Conservation (phyloP, 2,888 invertebrate genomes). For the Oeneis ivallda region DNA sequence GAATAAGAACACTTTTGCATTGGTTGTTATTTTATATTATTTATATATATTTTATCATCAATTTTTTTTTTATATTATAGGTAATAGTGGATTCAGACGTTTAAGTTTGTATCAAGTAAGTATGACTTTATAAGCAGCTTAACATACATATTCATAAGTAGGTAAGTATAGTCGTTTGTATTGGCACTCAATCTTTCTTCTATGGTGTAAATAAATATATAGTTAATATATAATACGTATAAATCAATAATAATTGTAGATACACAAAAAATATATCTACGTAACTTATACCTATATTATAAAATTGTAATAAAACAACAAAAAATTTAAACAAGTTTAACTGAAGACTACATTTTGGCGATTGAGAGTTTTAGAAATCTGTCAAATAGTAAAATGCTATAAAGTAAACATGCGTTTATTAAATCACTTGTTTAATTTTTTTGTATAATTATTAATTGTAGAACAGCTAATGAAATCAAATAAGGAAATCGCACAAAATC, state of each 20-base stretch:
- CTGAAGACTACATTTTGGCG: too few relatives aligned
- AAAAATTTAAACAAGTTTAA: slow-evolving; percentile 4
- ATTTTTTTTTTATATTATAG: background rate
- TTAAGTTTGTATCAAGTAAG: background rate
- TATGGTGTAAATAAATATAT: slow-evolving; percentile 9
- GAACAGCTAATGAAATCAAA: slow-evolving; percentile 9
- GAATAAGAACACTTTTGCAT: background rate
- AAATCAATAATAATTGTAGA: slow-evolving; percentile 9
- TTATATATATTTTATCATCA: too few relatives aligned
- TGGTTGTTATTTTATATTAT: background rate
- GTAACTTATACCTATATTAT: background rate
- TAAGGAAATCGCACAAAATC: slow-evolving; percentile 38
- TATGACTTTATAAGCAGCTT: slow-evolving; percentile 2
- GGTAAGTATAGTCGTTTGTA: slow-evolving; percentile 3
- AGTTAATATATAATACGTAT: slow-evolving; percentile 1
- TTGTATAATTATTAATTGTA: too few relatives aligned
- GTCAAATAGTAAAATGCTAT: too few relatives aligned
- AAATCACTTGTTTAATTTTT: background rate
- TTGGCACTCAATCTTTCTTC: slow-evolving; percentile 29
- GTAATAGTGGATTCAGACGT: background rate
- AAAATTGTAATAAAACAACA: background rate
- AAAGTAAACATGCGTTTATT: background rate
- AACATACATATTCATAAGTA: slow-evolving; percentile 6
- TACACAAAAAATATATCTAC: background rate
- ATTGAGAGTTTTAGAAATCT: too few relatives aligned